Evolutionary conservation across 2,888 invertebrate species (phyloP), one percentile per base, ranked within the genome.

Genomic region (Molorchus minor): DNA sequence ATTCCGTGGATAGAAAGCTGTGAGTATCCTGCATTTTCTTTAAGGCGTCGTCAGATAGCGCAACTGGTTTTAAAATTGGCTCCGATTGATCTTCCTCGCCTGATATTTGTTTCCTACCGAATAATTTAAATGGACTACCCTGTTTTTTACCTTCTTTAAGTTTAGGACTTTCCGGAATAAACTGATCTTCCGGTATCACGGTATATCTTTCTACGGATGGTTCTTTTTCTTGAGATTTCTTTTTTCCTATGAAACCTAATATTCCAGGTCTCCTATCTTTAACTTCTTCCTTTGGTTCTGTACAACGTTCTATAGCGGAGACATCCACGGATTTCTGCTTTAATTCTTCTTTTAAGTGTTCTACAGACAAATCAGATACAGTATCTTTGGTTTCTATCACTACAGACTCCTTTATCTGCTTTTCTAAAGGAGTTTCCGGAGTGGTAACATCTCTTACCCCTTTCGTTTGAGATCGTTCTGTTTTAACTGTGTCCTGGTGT

Each of bases 1-100:
- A 20, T 69, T 78, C 78, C 1, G 62, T 70, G 29, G 58, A 56
- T 35, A 75, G 58, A 51, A 76, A 75, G 29, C 67, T 58, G 10
- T 68, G 61, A 4, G 73, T 71, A 25, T 70, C 64, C 47, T 70
- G 63, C 65, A 76, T 56, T 2, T 63, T 61, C 40, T 56, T 63
- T 29, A 63, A 30, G 1, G 51, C 46, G 49, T 65, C 61, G 2
- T 41, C 43, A 29, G 49, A 29, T 10, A 55, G 21, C 44, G 38
- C 44, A 1, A 21, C 13, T 20, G 41, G 47, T 41, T 15, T 29
- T 25, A 25, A 12, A 16, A 41, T 46, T 0, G 8, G 21, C 1
- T 56, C 40, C 15, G 44, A 10, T 33, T 3, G 5, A 10, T 33
- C 29, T 46, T 65, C 61, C 10, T 70, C 67, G 10, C 69, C 67